Evolutionary conservation across 2,888 invertebrate genomes (phyloP), one percentile per base, ranked within the genome.

Genomic region (Pseudeuparius sepicola): DNA sequence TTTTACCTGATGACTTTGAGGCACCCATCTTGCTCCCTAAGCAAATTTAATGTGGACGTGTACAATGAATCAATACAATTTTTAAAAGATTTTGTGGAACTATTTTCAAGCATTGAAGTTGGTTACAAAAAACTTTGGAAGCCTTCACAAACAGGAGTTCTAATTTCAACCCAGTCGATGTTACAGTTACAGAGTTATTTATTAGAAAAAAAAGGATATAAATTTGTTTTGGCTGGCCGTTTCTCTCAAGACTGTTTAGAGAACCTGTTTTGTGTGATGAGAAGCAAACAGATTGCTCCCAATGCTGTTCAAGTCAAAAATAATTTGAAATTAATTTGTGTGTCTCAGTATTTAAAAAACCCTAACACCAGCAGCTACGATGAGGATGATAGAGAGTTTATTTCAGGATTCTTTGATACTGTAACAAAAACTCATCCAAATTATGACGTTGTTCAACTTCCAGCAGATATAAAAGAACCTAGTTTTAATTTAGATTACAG

Each of bases 1-100:
- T 47, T 49, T 31, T 20, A 17, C 13, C 29, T 49, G 14, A 47
- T 49, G 45, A 47, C 48, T 23, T 45, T 40, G 23, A 23, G 47
- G 37, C 33, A 41, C 34, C 42, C 44, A 26, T 24, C 36, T 7
- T 23, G 24, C 26, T 45, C 46, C 9, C 13, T 44, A 28, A 47
- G 45, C 27, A 44, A 45, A 43, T 27, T 36, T 3, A 41, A 38
- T 12, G 13, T 20, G 7, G 36, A 44, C 13, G 30, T 28, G 3
- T 43, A 44, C 32, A 31, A 30, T 24, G 26, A 37, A 6, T 12
- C 37, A 13, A 29, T 40, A 11, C 6, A 16, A 11, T 41, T 39
- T 34, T 30, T 39, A 28, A 34, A 41, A 15, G 39, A 42, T 11
- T 36, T 44, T 11, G 38, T 42, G 14, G 20, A 35, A 9, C 16